A percentile compares a stretch with the other conserved stretches of the same genome.
phyloP scores from a whole-genome alignment of 2,113 vertebrate species.

The Chloroceryle aenea region DNA sequence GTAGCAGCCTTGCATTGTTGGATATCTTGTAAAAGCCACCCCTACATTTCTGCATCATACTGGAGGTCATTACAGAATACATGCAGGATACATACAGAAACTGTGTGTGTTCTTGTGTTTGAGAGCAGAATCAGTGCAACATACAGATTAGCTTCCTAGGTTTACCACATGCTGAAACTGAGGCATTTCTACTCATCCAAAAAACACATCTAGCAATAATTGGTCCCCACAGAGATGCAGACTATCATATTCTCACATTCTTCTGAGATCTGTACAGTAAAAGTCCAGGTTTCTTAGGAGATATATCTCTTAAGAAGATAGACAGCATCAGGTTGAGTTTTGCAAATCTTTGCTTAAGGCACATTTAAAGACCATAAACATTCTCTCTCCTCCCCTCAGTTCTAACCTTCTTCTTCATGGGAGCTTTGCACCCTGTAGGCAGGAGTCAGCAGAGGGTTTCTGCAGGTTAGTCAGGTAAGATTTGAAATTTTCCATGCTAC shows the following conservation, averaged over 20 bases:
- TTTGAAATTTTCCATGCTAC: background rate
- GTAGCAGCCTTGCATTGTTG: slow-evolving; percentile 39
- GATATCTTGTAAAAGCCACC: slow-evolving; percentile 55
- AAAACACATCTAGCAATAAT: slow-evolving; percentile 30
- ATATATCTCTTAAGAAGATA: slow-evolving; percentile 14
- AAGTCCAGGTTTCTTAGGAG: slow-evolving; percentile 23
- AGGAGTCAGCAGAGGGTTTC: background rate
- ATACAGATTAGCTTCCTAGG: background rate
- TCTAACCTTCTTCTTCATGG: background rate
- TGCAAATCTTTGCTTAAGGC: slow-evolving; percentile 18
- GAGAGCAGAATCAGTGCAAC: background rate
- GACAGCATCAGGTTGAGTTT: slow-evolving; percentile 12
- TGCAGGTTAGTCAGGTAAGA: background rate
- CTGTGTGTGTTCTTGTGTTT: slow-evolving; percentile 1
- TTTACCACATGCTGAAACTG: slow-evolving; percentile 16
- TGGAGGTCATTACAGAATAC: slow-evolving; percentile 28
- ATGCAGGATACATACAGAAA: slow-evolving; percentile 15
- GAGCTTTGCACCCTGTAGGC: background rate
- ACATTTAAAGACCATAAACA: background rate
- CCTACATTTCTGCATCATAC: slow-evolving; percentile 30
- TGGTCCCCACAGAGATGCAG: slow-evolving; percentile 43
- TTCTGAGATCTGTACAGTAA: slow-evolving; percentile 20
- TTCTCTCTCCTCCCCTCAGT: background rate
- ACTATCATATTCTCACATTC: slow-evolving; percentile 17
- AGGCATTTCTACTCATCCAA: slow-evolving; percentile 14